Evolutionary conservation across 2,113 vertebrate species (phyloP).

Genomic region (Bucco capensis): DNA sequence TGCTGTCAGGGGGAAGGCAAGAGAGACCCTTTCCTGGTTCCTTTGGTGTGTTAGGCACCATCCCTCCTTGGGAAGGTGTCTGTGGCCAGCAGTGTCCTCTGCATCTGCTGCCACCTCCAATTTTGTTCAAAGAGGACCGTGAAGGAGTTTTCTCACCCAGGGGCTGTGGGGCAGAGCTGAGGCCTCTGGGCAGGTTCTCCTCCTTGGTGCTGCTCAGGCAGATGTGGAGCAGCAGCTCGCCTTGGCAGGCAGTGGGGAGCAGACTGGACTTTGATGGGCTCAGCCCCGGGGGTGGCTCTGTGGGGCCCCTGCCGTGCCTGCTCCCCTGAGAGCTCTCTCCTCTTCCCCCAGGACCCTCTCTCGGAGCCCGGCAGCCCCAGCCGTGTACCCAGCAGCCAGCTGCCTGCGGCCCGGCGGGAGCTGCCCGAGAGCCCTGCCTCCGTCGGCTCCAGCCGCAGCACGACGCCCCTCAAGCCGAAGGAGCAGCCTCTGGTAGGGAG

Average conservation of each 20-base stretch:
- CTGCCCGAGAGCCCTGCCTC: conserved; percentile 76
- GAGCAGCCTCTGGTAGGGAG: conserved; percentile 75
- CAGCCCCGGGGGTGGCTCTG: accelerated
- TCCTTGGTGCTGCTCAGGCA: accelerated
- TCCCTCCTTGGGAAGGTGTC: background rate
- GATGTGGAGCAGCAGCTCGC: accelerated
- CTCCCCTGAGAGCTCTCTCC: background rate
- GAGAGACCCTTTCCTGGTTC: background rate
- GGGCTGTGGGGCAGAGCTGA: background rate
- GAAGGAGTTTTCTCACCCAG: background rate
- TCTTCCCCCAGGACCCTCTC: conserved; percentile 74
- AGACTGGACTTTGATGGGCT: background rate
- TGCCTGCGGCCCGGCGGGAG: conserved; percentile 67
- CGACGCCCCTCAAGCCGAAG: conserved; percentile 73
- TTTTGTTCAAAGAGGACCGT: background rate
- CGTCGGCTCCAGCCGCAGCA: conserved; percentile 74
- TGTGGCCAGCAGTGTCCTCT: background rate
- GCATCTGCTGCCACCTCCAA: background rate
- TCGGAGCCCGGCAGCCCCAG: conserved; percentile 79
- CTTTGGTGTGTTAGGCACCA: background rate
- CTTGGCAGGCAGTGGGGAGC: background rate
- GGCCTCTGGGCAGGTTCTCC: background rate
- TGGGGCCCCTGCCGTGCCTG: accelerated
- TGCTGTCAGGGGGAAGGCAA: background rate
- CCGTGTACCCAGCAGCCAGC: conserved; percentile 68